Percentiles rank a stretch among this genome's conserved stretches.
Conservation (phyloP, 2,113 vertebrate genomes). For the Pogonocichla stellata region DNA sequence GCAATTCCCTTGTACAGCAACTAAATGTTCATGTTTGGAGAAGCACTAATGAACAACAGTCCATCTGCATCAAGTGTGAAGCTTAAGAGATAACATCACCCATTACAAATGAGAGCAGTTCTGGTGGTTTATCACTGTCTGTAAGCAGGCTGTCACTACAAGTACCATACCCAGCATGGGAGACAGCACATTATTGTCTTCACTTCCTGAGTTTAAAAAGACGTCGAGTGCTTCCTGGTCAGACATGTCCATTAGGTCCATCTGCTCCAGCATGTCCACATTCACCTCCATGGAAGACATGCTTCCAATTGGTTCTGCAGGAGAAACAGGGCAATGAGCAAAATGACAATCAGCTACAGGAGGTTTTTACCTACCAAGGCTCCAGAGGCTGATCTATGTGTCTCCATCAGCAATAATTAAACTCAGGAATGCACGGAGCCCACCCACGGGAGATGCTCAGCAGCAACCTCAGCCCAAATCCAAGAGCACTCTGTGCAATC, state of each 20-base stretch:
- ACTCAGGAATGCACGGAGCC: neutral
- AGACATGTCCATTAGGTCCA: slow-evolving; percentile 88
- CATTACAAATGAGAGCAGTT: neutral
- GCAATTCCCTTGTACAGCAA: neutral
- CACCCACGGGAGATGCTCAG: neutral
- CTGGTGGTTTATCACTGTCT: neutral
- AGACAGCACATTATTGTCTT: slow-evolving; percentile 77
- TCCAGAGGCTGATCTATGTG: neutral
- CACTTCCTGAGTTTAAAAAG: slow-evolving; percentile 87
- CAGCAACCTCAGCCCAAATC: neutral
- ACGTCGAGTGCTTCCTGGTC: slow-evolving; percentile 95
- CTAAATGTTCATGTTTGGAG: neutral
- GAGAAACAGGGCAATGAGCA: neutral
- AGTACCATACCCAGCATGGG: slow-evolving; percentile 78
- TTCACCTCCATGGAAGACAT: slow-evolving; percentile 97
- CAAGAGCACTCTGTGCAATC: neutral
- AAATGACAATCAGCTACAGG: rapidly evolving
- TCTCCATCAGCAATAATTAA: neutral
- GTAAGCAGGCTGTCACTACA: neutral
- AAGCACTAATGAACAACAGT: neutral
- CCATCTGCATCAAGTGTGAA: neutral
- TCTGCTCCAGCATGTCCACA: slow-evolving; percentile 92
- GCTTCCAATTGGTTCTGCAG: slow-evolving; percentile 82
- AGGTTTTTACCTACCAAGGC: neutral
- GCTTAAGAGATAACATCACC: neutral